Conservation (phyloP, 2,113 vertebrate genomes). For the Phasianus colchicus region DNA sequence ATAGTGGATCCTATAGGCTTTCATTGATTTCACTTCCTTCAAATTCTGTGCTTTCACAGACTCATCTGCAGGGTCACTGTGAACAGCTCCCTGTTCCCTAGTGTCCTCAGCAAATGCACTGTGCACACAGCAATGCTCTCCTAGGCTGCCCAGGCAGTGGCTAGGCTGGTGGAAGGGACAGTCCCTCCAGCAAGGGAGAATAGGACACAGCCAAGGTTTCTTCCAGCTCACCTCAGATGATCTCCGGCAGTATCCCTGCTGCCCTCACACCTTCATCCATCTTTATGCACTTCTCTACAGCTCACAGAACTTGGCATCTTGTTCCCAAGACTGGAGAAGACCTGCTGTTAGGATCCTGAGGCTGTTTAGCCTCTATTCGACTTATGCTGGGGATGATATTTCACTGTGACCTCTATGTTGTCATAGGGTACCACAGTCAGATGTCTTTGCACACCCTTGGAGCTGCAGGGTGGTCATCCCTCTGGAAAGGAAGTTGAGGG, state of each 20-base stretch:
- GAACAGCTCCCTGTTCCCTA: neutral
- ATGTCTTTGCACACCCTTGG: neutral
- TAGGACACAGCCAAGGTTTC: neutral
- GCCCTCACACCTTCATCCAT: neutral
- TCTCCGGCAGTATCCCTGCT: neutral
- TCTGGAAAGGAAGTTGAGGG: neutral
- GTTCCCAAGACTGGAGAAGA: neutral
- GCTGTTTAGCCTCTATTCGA: neutral
- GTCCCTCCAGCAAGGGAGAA: accelerated
- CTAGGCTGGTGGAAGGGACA: neutral
- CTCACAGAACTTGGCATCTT: neutral
- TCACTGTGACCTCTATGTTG: neutral
- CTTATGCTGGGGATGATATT: neutral
- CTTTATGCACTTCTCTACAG: neutral
- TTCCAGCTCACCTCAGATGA: neutral
- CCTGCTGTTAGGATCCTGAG: neutral
- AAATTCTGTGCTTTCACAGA: neutral
- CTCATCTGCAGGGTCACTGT: neutral
- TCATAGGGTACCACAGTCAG: neutral
- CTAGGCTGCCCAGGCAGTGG: neutral
- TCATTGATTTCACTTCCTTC: neutral
- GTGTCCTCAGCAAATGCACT: neutral
- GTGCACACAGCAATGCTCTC: accelerated
- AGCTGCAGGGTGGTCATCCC: neutral
- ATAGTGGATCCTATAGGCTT: neutral